Percentiles rank a stretch among this genome's conserved stretches.
These are phyloP conservation scores for Meloidogyne exigua DNA, from an alignment of 1,140 invertebrate genomes.

Conservation along the genomic window DNA sequence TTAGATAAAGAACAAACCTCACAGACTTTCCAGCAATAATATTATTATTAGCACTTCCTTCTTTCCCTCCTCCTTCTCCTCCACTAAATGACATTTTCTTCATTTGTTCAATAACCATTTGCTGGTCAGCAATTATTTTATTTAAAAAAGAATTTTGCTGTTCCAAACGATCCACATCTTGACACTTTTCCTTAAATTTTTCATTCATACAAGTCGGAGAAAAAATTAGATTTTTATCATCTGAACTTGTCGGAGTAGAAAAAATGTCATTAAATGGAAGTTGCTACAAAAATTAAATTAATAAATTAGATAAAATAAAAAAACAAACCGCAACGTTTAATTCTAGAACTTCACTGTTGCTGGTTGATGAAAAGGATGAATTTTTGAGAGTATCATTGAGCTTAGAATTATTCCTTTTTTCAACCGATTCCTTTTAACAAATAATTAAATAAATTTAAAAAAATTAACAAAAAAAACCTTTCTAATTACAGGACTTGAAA, in stretches of 20 bases:
- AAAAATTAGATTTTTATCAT: not conserved
- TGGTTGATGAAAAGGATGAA: not conserved
- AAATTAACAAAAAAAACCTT: not conserved
- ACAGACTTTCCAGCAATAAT: not conserved
- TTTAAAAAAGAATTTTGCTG: slow-evolving; percentile 14
- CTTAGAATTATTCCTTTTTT: not conserved
- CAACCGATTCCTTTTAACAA: not conserved
- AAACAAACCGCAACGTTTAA: slow-evolving; percentile 26
- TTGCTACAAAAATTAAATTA: not conserved
- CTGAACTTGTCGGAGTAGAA: slow-evolving; percentile 1
- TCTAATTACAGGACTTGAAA: not conserved
- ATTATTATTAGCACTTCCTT: not conserved
- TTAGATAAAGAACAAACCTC: not conserved
- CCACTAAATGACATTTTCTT: not conserved
- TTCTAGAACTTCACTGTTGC: slow-evolving; percentile 8
- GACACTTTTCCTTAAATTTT: slow-evolving; percentile 9
- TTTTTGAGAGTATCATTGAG: not conserved
- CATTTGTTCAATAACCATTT: slow-evolving; percentile 10
- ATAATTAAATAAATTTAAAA: not conserved
- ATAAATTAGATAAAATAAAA: not conserved
- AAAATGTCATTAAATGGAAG: not conserved
- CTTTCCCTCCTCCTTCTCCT: not conserved
- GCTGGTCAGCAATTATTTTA: slow-evolving; percentile 14
- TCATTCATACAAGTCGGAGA: not conserved
- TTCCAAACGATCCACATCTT: slow-evolving; percentile 8